These are phyloP conservation scores for Eospalax fontanierii DNA, from an alignment of 2,797 vertebrate species.

Conservation along the genomic window DNA sequence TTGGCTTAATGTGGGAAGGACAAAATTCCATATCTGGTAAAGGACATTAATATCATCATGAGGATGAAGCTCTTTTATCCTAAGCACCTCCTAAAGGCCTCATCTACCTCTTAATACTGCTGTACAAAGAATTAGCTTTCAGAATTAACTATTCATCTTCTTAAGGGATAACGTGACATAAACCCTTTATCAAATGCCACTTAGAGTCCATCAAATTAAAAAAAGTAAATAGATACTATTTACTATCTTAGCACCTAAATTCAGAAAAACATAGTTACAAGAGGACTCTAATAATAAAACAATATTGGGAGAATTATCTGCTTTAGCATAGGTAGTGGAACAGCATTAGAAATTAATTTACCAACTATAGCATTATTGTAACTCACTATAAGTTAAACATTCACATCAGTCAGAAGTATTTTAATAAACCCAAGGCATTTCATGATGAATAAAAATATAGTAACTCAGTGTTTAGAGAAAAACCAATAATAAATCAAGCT, in stretches of 20 bases:
- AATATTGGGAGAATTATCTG: slow-evolving; percentile 40
- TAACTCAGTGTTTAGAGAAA: not conserved
- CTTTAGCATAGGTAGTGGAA: not conserved
- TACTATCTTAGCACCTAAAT: not conserved
- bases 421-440: not conserved
- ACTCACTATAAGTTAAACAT: not conserved
- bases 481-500: not conserved
- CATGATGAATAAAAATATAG: slow-evolving; percentile 8
- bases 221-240: not conserved
- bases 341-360: slow-evolving; percentile 20
- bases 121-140: not conserved
- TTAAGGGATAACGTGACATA: not conserved
- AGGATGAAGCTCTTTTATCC: not conserved
- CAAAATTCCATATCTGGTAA: not conserved
- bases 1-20: not conserved
- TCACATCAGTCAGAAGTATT: not conserved
- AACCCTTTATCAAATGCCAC: not conserved
- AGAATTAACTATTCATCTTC: not conserved
- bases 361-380: not conserved
- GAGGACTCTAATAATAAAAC: slow-evolving; percentile 45
- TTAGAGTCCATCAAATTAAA: not conserved
- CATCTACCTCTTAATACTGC: not conserved
- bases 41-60: not conserved
- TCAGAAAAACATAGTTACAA: not conserved
- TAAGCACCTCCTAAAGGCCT: not conserved